A percentile compares a stretch with the other conserved stretches of the same genome.
These are phyloP conservation scores for Meriones unguiculatus DNA, from an alignment of 2,113 vertebrate species.

Conservation along the genomic window DNA sequence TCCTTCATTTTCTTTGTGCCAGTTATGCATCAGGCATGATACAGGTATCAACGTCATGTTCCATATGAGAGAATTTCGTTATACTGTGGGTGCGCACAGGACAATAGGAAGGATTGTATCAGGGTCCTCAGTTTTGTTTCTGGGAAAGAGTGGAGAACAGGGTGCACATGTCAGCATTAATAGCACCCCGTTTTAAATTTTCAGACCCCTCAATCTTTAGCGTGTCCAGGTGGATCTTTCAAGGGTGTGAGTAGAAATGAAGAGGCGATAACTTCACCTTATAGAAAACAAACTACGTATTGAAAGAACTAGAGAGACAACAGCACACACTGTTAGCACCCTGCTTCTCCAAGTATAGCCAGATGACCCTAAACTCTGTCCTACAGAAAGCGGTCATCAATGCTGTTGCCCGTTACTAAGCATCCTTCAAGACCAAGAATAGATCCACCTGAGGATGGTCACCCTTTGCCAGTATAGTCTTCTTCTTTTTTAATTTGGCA, in stretches of 20 bases:
- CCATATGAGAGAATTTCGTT: neutral
- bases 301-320: neutral
- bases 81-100: neutral
- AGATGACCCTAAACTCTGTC: neutral
- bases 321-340: neutral
- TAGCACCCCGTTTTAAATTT: neutral
- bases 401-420: rapidly evolving
- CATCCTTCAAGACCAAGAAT: neutral
- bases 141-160: neutral
- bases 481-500: too few species aligned
- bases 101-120: neutral
- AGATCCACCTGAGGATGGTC: neutral
- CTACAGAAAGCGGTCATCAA: neutral
- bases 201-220: neutral
- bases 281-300: neutral
- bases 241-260: neutral
- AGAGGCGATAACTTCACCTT: neutral
- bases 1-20: neutral
- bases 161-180: neutral
- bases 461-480: too few species aligned
- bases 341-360: neutral
- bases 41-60: neutral
- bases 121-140: neutral
- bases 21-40: neutral
- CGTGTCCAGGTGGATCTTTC: neutral